Evolutionary conservation across 2,113 vertebrate species (phyloP), one percentile per base, ranked within the genome.

Genomic region (Embiotoca jacksoni): DNA sequence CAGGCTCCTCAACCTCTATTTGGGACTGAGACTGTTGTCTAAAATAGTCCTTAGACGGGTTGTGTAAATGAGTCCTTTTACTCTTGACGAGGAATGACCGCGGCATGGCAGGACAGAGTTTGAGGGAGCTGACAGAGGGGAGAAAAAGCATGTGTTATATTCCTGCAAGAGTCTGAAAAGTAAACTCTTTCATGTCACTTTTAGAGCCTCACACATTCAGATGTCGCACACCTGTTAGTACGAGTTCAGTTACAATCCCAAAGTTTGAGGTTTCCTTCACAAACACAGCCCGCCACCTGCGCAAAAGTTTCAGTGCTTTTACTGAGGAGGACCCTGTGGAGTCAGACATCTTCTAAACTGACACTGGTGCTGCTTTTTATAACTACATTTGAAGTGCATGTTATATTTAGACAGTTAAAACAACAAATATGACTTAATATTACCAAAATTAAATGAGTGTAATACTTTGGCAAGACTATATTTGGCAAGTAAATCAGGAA

Each of bases 1-100:
- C 39, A 33, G 41, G 23, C 57, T 57, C 60, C 11, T 23, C 7
- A 10, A 23, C 3, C 5, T 79, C 59, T 3, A 3, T 58, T 31
- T 31, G 7, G 41, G 8, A 1, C 31, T 53, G 16, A 1, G 8
- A 1, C 31, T 53, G 16, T 1, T 13, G 55, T 23, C 76, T 80
- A 1, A 23, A 72, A 67, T 31, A n/a, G 47, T 32, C 60, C 63
- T 53, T 80, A 0, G 71, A 13, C 0, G 70, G 11, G 2, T 78
- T 53, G 1, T 59, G 31, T 0, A 56, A 70, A 62, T 86, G 84
- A 73, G 71, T 79, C 84, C 77, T 90, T 72, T 93, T 95, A 41
- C 88, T 90, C 84, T 78, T 94, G 77, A 95, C 93, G 15, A 95
- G 90, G 83, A 95, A 95, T 0, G 95, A 95, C 3, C 94, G 92